Percentiles rank a stretch among this genome's conserved stretches.
Evolutionary conservation across 2,113 vertebrate genomes (phyloP).

Genomic region (Cathartes aura): DNA sequence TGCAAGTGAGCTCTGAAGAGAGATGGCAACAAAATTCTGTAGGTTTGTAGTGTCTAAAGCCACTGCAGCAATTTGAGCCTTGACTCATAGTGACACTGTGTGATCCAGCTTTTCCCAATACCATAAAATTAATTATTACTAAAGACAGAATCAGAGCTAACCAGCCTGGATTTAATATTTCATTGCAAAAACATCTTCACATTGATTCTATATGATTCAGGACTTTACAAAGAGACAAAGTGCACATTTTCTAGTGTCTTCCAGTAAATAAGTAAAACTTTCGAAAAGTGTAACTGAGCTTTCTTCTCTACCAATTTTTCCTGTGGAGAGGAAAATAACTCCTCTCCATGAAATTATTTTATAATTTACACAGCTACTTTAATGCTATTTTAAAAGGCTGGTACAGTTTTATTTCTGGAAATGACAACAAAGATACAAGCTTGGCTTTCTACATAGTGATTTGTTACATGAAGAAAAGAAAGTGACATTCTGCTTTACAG

Average conservation of each 20-base stretch:
- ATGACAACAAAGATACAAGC: background rate
- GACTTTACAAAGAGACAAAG: background rate
- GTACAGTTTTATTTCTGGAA: background rate
- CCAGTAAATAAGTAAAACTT: background rate
- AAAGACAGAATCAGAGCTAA: background rate
- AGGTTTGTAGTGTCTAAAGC: background rate
- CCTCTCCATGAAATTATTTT: background rate
- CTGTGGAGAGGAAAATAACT: background rate
- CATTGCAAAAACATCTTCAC: background rate
- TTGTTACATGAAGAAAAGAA: background rate
- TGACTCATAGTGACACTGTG: fast-evolving
- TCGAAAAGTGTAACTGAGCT: background rate
- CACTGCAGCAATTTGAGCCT: background rate
- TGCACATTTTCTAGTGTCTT: background rate
- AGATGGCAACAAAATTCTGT: background rate
- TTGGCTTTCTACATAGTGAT: background rate
- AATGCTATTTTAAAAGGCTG: background rate
- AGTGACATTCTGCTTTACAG: background rate
- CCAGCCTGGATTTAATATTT: background rate
- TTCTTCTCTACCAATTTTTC: background rate
- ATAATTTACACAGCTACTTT: background rate
- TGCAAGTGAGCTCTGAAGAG: background rate
- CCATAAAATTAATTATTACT: background rate
- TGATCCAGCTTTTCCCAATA: background rate
- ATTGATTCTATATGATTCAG: background rate